Evolutionary conservation across 1,140 invertebrate genomes (phyloP), one percentile per base, ranked within the genome.

Genomic region (Pogonomyrmex barbatus): DNA sequence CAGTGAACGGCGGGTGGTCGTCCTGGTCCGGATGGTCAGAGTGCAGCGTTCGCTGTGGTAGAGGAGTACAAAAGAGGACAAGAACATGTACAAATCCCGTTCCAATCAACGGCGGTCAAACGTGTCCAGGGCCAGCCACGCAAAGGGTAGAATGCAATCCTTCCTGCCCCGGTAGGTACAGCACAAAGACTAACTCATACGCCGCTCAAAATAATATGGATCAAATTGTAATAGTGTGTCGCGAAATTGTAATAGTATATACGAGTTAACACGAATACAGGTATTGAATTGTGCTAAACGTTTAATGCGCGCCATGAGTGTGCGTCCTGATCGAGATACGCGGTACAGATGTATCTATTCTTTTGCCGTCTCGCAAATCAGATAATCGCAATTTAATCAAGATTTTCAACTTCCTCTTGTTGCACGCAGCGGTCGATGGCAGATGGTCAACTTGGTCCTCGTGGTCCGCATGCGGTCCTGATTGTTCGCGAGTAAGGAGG

Each of bases 11-110:
- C 98, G 82, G 98, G 98, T 95, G 99, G 99, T 85, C 98, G 96
- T 87, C 97, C 36, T 99, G 98, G 98, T 97, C 97, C 5, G 95
- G 96, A 3, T 99, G 98, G 98, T 97, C 97, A 0, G 97, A 98
- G 70, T 99, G 98, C 95, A 96, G 95, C 92, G 94, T 94, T 45
- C 94, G 95, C 30, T 97, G 96, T 91, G 96, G 95, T 42, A 96
- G 97, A 89, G 97, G 97, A 82, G 96, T 97, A 70, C 97, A 98
- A 93, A 97, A 98, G 92, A 96, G 98, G 76, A 97, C 97, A 58
- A 96, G 98, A 78, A 97, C 97, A 54, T 99, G 98, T 95, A 98
- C 97, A 63, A 98, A 98, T 93, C 98, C 98, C 0, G 96, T 97
- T 82, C 98, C 98, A 3, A 96, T 98, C 86, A 98, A 99, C 94